These are phyloP conservation scores for Pongo abelii DNA, from an alignment of 2,113 vertebrate genomes.

Conservation along the genomic window DNA sequence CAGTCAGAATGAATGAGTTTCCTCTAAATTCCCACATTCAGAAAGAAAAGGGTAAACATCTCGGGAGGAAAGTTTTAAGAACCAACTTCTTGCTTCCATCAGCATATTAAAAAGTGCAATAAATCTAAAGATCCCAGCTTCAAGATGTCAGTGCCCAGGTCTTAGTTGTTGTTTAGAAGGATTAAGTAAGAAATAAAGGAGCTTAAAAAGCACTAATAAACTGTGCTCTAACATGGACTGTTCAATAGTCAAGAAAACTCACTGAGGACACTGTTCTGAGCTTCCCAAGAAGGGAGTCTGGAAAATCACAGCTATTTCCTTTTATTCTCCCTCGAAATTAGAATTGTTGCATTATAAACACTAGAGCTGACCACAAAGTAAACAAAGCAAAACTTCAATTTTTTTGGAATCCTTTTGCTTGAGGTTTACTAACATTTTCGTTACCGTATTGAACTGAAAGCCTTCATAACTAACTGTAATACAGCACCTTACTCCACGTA, in stretches of 20 bases:
- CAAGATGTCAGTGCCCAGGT: conserved; percentile 73
- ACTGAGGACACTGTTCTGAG: neutral
- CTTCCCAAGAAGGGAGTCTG: neutral
- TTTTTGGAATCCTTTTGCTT: neutral
- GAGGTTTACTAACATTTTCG: neutral
- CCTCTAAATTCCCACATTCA: neutral
- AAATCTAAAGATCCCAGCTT: conserved; percentile 74
- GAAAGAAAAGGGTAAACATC: conserved; percentile 39
- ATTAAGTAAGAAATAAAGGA: conserved; percentile 73
- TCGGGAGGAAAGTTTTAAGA: conserved; percentile 54
- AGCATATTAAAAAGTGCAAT: conserved; percentile 68
- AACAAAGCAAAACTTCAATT: neutral
- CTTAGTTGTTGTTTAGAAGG: conserved; percentile 77
- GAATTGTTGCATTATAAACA: neutral
- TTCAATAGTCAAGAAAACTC: conserved; percentile 68
- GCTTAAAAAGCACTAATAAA: conserved; percentile 76
- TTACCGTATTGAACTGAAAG: neutral
- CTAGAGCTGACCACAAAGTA: neutral
- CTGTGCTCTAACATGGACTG: conserved; percentile 65
- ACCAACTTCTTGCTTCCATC: conserved; percentile 58
- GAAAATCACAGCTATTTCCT: neutral
- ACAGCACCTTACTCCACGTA: neutral
- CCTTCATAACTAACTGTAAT: no score
- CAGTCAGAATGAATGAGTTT: neutral
- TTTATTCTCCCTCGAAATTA: neutral